Base-by-base conservation (phyloP, 2,888 invertebrate species). In the Druceiella hillmani region DNA sequence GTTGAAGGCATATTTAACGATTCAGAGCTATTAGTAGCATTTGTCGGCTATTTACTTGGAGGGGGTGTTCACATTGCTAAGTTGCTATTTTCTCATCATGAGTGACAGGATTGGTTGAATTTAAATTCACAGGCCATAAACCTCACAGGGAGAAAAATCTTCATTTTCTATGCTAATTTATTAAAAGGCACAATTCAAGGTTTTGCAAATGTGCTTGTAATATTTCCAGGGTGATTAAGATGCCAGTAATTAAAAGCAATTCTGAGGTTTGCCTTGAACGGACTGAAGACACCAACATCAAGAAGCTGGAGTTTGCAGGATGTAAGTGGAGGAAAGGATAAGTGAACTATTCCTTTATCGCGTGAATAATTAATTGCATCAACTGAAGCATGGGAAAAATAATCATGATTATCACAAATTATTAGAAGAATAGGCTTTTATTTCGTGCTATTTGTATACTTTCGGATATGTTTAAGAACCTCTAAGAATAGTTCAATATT, bases 151-250 rank as follows among this genome's bases (percentile, higher is more conserved):
- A 13, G 33, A 28, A 16, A 47, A 40, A 25, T 41, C 27, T 27
- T 27, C 27, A 7, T 27, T 12, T 7, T n/a, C n/a, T n/a, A n/a
- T n/a, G 12, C n/a, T 10, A 10, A 12, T 12, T 12, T 10, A 27
- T 27, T n/a, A 10, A 30, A 30, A 10, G 30, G 30, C 15, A 30
- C 15, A 16, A 30, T 30, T 30, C 30, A 13, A 30, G 44, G 3
- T 44, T 44, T 26, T 30, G 46, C 44, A 14, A n/a, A 48, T 41
- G 9, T 41, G 14, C 30, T 30, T 16, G 30, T 30, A 30, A 30
- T 30, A 30, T 30, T 30, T 27, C 11, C 11, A 9, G 27, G n/a
- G 27, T 27, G n/a, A n/a, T n/a, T n/a, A n/a, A n/a, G n/a, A n/a
- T n/a, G n/a, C n/a, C n/a, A n/a, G n/a, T n/a, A n/a, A n/a, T n/a